These are phyloP conservation scores for Stenodema calcarata DNA, from an alignment of 2,888 invertebrate genomes.

Conservation along the genomic window DNA sequence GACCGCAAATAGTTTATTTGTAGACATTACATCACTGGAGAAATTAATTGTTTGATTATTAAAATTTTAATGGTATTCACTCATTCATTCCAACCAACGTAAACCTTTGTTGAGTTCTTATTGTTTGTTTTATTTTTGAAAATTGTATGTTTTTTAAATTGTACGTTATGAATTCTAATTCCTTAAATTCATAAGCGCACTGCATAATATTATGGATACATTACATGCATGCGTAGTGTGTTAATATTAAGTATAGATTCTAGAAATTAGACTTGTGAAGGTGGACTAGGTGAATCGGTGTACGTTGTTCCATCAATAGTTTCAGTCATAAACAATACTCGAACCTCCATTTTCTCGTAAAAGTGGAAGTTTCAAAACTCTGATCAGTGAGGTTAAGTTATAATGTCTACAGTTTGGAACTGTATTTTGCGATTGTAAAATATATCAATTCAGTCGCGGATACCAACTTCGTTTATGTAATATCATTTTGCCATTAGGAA, in stretches of 20 bases:
- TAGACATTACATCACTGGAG: neutral
- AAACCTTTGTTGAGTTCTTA: neutral
- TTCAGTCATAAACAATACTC: neutral
- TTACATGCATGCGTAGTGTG: conserved; percentile 7
- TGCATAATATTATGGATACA: conserved; percentile 7
- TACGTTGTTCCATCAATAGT: neutral
- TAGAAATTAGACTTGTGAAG: neutral
- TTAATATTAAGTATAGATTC: neutral
- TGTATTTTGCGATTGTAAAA: too few relatives aligned
- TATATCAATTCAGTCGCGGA: too few relatives aligned
- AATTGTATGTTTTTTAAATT: neutral
- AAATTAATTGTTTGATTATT: neutral
- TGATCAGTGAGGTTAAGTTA: too few relatives aligned
- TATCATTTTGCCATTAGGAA: too few relatives aligned
- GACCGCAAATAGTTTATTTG: neutral
- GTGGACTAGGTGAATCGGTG: neutral
- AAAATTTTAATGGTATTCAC: neutral
- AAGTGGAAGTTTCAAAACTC: too few relatives aligned
- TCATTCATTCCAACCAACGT: neutral
- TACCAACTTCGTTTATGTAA: too few relatives aligned
- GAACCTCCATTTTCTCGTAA: too few relatives aligned
- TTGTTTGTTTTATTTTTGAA: neutral
- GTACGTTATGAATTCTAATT: neutral
- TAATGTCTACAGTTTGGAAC: too few relatives aligned
- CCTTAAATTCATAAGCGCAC: neutral